These are phyloP conservation scores for Drosophila fulvimacula DNA, from an alignment of 2,888 invertebrate species.

Conservation along the genomic window DNA sequence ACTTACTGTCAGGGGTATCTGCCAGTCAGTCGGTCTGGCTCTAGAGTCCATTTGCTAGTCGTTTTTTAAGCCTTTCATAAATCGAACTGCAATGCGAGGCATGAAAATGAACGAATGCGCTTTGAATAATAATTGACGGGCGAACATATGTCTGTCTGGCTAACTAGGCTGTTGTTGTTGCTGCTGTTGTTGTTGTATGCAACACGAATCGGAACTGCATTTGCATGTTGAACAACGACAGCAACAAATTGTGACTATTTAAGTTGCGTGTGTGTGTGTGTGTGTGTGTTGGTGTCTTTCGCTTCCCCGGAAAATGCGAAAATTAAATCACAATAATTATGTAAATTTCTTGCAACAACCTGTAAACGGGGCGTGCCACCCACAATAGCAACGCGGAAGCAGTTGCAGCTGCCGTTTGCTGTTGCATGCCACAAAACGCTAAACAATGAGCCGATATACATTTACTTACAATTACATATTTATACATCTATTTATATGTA, in stretches of 20 bases:
- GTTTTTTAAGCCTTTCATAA: constrained; percentile 37
- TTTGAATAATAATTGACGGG: constrained; percentile 67
- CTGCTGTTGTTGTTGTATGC: constrained; percentile 13
- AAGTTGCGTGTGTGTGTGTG: constrained; percentile 29
- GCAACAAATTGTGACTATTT: constrained; percentile 60
- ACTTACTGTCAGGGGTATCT: no score
- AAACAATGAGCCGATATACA: constrained; percentile 37
- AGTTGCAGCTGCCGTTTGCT: not conserved
- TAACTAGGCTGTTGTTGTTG: constrained; percentile 6
- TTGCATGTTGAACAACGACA: constrained; percentile 43
- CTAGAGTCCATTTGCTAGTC: not conserved
- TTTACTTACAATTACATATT: constrained; percentile 7
- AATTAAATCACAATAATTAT: constrained; percentile 79
- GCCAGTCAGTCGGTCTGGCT: not conserved
- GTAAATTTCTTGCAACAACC: constrained; percentile 56
- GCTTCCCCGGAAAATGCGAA: constrained; percentile 51
- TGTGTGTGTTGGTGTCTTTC: constrained; percentile 6
- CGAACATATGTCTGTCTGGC: constrained; percentile 42
- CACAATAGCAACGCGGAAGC: constrained; percentile 64
- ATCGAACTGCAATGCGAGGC: constrained; percentile 39
- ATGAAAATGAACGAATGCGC: constrained; percentile 67
- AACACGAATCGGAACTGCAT: constrained; percentile 55
- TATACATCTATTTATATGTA: not conserved
- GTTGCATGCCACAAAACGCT: constrained; percentile 41
- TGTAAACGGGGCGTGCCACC: constrained; percentile 62